A percentile compares a stretch with the other conserved stretches of the same genome.
These are phyloP conservation scores for Cataglyphis livida DNA, from an alignment of 2,888 invertebrate genomes.

Conservation along the genomic window DNA sequence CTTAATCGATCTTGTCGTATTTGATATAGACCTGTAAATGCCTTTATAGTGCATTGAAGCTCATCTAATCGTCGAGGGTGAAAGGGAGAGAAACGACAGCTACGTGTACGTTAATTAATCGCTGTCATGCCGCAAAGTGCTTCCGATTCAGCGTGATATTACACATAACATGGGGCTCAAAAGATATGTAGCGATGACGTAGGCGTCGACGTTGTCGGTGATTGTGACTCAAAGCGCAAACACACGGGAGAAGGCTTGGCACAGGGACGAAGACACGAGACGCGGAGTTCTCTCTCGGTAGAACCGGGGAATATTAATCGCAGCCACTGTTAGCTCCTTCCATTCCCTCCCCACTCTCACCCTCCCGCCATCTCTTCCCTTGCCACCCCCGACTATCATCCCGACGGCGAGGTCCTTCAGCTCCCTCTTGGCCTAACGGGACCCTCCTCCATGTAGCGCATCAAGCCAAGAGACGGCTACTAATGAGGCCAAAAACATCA, in stretches of 20 bases:
- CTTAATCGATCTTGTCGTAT: conserved; percentile 26
- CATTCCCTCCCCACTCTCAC: conserved; percentile 52
- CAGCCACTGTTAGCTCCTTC: conserved; percentile 77
- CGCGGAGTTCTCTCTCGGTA: conserved; percentile 67
- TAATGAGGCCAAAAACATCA: conserved; percentile 83
- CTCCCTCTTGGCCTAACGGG: conserved; percentile 59
- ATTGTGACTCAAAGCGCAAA: conserved; percentile 69
- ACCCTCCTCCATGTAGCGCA: conserved; percentile 72
- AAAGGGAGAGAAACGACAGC: conserved; percentile 48
- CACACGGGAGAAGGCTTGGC: conserved; percentile 63
- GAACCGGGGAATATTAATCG: conserved; percentile 82
- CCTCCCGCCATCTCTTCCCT: conserved; percentile 49
- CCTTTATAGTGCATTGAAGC: conserved; percentile 46
- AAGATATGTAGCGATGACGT: conserved; percentile 52
- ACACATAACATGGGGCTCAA: conserved; percentile 51
- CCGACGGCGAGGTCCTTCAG: conserved; percentile 36
- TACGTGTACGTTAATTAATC: conserved; percentile 56
- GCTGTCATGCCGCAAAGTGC: conserved; percentile 53
- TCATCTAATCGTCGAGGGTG: conserved; percentile 36
- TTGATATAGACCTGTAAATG: conserved; percentile 1
- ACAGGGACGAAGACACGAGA: conserved; percentile 66
- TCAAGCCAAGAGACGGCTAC: conserved; percentile 79
- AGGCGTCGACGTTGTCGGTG: conserved; percentile 56
- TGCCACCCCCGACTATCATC: conserved; percentile 44
- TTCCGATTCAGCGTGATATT: conserved; percentile 56